Evolutionary conservation across 1,140 invertebrate genomes (phyloP).

Genomic region (Drosophila setifemur): DNA sequence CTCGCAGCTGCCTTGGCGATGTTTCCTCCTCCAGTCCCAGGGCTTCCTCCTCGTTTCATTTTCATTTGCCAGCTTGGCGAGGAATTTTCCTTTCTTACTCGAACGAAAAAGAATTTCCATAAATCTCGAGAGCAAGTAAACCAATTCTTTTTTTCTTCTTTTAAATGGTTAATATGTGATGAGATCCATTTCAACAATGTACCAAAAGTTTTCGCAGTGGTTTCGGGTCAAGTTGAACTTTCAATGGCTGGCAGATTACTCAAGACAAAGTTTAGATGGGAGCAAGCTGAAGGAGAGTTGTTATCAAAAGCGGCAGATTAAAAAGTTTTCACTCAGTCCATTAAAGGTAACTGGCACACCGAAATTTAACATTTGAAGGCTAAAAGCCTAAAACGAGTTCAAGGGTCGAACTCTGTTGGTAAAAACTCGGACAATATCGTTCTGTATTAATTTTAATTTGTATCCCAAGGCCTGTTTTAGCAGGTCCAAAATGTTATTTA

Average conservation of each 20-base stretch:
- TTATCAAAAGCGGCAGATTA: slow-evolving; percentile 24
- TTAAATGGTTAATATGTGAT: slow-evolving; percentile 35
- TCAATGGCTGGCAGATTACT: slow-evolving; percentile 14
- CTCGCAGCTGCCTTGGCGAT: slow-evolving; percentile 39
- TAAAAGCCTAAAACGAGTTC: too few relatives aligned
- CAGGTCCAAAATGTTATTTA: too few relatives aligned
- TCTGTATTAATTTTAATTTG: too few relatives aligned
- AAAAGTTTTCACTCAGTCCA: slow-evolving; percentile 1
- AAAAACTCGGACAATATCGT: too few relatives aligned
- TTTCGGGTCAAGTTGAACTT: slow-evolving; percentile 18
- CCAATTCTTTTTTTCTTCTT: slow-evolving; percentile 34
- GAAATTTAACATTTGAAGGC: not conserved
- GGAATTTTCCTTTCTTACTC: slow-evolving; percentile 48
- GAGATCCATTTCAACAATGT: slow-evolving; percentile 25
- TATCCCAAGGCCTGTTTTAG: too few relatives aligned
- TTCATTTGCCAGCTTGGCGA: slow-evolving; percentile 29
- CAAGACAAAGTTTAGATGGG: not conserved
- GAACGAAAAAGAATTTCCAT: slow-evolving; percentile 65
- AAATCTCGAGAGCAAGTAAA: slow-evolving; percentile 26
- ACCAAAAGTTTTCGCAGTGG: slow-evolving; percentile 21
- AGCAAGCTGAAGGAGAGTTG: not conserved
- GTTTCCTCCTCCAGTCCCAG: not conserved
- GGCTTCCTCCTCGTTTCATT: slow-evolving; percentile 27
- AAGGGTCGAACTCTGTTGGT: too few relatives aligned
- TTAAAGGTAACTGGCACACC: not conserved